Percentiles rank a stretch among this genome's conserved stretches.
phyloP scores from a whole-genome alignment of 2,888 invertebrate species.

The Colletes collaris region DNA sequence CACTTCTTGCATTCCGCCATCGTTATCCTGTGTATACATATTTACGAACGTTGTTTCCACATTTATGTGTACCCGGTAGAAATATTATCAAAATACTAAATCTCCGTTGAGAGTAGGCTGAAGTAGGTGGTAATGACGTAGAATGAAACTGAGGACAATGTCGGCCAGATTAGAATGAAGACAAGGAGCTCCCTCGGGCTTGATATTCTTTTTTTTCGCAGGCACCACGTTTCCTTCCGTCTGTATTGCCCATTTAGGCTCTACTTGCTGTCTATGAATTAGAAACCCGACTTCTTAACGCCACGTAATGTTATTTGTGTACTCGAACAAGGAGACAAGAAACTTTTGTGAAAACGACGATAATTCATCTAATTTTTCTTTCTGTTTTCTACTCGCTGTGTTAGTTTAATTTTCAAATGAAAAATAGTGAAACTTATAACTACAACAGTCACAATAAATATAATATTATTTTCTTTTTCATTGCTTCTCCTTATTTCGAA shows the following conservation, averaged over 20 bases:
- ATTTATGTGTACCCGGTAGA: neutral
- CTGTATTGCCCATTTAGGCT: constrained; percentile 32
- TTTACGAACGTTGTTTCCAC: neutral
- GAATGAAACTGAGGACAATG: constrained; percentile 40
- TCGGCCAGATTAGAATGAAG: constrained; percentile 46
- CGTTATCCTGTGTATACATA: neutral
- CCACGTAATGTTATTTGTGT: constrained; percentile 13
- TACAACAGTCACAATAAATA: neutral
- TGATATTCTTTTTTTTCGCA: constrained; percentile 21
- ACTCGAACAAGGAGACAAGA: neutral
- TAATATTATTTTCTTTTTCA: too few relatives aligned
- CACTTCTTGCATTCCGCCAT: too few relatives aligned
- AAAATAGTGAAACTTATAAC: neutral
- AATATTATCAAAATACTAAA: constrained; percentile 3
- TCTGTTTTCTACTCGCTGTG: neutral
- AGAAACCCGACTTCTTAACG: constrained; percentile 23
- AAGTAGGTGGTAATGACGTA: constrained; percentile 34
- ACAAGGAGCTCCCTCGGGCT: constrained; percentile 33
- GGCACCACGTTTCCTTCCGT: constrained; percentile 27
- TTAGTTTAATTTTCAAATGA: neutral
- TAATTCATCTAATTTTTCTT: neutral
- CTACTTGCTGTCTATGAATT: constrained; percentile 35
- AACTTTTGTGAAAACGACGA: neutral
- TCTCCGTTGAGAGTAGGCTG: constrained; percentile 9
- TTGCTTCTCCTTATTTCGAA: too few relatives aligned